Conservation (phyloP, 2,888 invertebrate species). For the Congeria kusceri region DNA sequence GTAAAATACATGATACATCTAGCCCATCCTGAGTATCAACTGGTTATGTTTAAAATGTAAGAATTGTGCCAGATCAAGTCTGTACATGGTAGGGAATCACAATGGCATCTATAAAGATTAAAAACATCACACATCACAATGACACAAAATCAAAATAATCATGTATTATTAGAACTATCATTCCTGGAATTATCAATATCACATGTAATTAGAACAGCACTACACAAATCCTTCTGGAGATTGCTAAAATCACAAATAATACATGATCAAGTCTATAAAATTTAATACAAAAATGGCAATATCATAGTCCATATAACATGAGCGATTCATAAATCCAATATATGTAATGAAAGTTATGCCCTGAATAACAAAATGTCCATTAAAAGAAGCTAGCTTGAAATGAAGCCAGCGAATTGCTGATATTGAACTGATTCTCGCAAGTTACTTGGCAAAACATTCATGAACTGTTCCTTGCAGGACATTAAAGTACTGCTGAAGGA, state of each 20-base stretch:
- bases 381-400: slow-evolving; percentile 40
- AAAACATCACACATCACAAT: slow-evolving; percentile 42
- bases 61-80: slow-evolving; percentile 27
- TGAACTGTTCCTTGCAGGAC: slow-evolving; percentile 72
- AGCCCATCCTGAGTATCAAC: slow-evolving; percentile 47
- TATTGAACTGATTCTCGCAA: slow-evolving; percentile 43
- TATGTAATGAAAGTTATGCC: slow-evolving; percentile 48
- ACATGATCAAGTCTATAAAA: slow-evolving; percentile 58
- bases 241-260: slow-evolving; percentile 55
- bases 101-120: slow-evolving; percentile 44
- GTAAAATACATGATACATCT: slow-evolving; percentile 42
- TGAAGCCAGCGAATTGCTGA: slow-evolving; percentile 47
- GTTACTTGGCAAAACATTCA: slow-evolving; percentile 63
- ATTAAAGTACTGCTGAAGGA: slow-evolving; percentile 48
- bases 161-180: slow-evolving; percentile 26
- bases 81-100: slow-evolving; percentile 42
- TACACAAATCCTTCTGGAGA: slow-evolving; percentile 54
- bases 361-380: slow-evolving; percentile 41
- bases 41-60: slow-evolving; percentile 19
- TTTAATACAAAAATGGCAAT: slow-evolving; percentile 59
- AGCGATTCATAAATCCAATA: slow-evolving; percentile 37
- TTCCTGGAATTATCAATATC: slow-evolving; percentile 33
- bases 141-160: slow-evolving; percentile 33
- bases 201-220: slow-evolving; percentile 50
- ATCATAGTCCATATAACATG: slow-evolving; percentile 70